These are phyloP conservation scores for Iphiclides podalirius DNA, from an alignment of 2,888 invertebrate genomes.

Conservation along the genomic window DNA sequence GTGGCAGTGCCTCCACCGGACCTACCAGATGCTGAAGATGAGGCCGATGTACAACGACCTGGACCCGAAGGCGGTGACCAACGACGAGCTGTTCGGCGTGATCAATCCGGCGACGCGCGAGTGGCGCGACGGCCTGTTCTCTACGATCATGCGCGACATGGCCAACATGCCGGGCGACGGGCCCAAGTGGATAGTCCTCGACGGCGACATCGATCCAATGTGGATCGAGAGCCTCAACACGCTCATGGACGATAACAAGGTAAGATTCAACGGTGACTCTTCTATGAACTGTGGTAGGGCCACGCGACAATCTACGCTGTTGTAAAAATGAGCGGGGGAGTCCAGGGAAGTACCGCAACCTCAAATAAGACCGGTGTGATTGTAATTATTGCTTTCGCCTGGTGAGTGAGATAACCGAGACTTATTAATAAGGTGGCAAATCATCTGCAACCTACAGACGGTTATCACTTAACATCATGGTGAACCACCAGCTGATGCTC, in stretches of 20 bases:
- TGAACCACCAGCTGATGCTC: no score
- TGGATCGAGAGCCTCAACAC: constrained; percentile 99
- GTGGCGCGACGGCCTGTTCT: constrained; percentile 95
- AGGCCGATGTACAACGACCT: constrained; percentile 93
- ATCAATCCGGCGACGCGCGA: constrained; percentile 96
- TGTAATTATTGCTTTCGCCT: no score
- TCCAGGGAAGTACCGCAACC: no score
- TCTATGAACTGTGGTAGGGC: no score
- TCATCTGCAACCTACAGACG: no score
- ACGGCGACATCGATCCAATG: constrained; percentile 98
- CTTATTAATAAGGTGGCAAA: no score
- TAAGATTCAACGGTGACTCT: constrained; percentile 35
- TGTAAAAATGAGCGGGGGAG: no score
- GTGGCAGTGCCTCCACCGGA: constrained; percentile 93
- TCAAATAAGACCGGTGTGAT: no score
- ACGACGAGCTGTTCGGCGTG: constrained; percentile 96
- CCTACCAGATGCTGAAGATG: constrained; percentile 88
- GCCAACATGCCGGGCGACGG: constrained; percentile 92
- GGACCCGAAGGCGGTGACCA: constrained; percentile 98
- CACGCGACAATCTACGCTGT: no score
- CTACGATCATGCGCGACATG: constrained; percentile 95
- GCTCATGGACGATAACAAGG: constrained; percentile 98
- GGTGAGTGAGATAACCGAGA: no score
- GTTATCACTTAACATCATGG: no score
- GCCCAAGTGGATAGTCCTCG: constrained; percentile 96